phyloP scores from a whole-genome alignment of 2,888 invertebrate species.

The Agriopis leucophaearia region DNA sequence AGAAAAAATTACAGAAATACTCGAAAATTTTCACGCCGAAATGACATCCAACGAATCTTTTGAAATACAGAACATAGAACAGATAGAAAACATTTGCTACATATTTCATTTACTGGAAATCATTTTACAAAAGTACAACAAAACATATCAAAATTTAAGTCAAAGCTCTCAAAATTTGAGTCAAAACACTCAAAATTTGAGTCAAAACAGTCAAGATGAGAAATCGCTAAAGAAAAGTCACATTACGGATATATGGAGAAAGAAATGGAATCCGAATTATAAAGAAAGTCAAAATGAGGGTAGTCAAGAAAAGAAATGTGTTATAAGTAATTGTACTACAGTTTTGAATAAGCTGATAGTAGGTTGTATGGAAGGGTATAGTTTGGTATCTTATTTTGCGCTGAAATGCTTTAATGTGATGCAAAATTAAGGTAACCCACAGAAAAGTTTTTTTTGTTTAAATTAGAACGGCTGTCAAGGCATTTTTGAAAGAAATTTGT shows the following conservation, averaged over 20 bases:
- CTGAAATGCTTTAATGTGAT: conserved; percentile 76
- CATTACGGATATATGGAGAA: conserved; percentile 72
- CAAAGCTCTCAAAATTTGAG: conserved; percentile 51
- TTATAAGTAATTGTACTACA: conserved; percentile 60
- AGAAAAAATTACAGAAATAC: conserved; percentile 62
- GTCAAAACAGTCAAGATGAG: conserved; percentile 56
- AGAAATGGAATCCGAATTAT: conserved; percentile 69
- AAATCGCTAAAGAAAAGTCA: conserved; percentile 61
- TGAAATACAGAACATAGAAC: conserved; percentile 59
- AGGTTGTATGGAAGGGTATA: conserved; percentile 68
- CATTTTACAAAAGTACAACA: conserved; percentile 60
- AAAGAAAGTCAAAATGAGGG: conserved; percentile 50
- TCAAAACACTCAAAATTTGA: conserved; percentile 39
- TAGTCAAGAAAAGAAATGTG: conserved; percentile 56
- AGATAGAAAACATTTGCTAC: conserved; percentile 67
- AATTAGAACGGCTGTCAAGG: too few relatives aligned
- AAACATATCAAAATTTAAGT: conserved; percentile 35
- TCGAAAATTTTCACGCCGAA: conserved; percentile 56
- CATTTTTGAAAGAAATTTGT: too few relatives aligned
- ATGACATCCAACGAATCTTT: conserved; percentile 50
- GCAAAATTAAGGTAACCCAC: conserved; percentile 57
- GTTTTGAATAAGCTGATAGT: conserved; percentile 73
- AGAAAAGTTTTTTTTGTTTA: too few relatives aligned
- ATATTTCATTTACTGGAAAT: conserved; percentile 69
- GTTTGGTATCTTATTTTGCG: conserved; percentile 70